A percentile compares a stretch with the other conserved stretches of the same genome.
Conservation (phyloP, 2,888 invertebrate genomes). For the Platycnemis pennipes region DNA sequence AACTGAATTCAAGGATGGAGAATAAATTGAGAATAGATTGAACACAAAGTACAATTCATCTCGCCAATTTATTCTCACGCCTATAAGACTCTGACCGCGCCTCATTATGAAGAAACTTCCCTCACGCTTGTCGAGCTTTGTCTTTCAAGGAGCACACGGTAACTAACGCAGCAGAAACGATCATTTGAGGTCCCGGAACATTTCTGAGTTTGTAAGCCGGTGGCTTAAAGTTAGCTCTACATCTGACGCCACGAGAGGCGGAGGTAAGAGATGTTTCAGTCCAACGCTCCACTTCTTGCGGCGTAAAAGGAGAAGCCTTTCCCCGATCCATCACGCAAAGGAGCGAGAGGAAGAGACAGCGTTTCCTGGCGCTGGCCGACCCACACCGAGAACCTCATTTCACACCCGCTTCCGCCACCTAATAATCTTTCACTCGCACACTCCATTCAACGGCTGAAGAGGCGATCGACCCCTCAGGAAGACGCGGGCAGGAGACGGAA, state of each 20-base stretch:
- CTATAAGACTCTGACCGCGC: no score
- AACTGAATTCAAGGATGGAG: no score
- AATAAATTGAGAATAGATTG: no score
- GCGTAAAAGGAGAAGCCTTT: neutral
- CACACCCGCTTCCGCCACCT: slow-evolving; percentile 39
- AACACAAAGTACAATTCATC: no score
- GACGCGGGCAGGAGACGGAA: neutral
- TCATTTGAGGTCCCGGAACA: neutral
- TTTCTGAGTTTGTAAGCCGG: neutral
- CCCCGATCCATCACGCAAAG: slow-evolving; percentile 23
- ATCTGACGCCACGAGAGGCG: neutral
- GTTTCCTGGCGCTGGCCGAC: neutral
- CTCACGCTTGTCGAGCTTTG: neutral
- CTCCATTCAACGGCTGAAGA: neutral
- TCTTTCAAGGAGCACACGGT: neutral
- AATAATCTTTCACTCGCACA: slow-evolving; percentile 42
- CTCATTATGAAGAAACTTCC: neutral
- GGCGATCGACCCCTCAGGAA: neutral
- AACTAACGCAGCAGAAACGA: neutral
- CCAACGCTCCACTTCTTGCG: neutral
- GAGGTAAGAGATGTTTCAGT: neutral
- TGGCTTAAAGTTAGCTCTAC: neutral
- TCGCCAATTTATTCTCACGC: no score
- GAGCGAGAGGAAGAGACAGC: neutral
- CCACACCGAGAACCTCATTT: slow-evolving; percentile 25